Percentiles rank a stretch among this genome's conserved stretches.
Evolutionary conservation across 92 coral and sea anemone species (phyloP).

Genomic region (Phenganax subtilis): DNA sequence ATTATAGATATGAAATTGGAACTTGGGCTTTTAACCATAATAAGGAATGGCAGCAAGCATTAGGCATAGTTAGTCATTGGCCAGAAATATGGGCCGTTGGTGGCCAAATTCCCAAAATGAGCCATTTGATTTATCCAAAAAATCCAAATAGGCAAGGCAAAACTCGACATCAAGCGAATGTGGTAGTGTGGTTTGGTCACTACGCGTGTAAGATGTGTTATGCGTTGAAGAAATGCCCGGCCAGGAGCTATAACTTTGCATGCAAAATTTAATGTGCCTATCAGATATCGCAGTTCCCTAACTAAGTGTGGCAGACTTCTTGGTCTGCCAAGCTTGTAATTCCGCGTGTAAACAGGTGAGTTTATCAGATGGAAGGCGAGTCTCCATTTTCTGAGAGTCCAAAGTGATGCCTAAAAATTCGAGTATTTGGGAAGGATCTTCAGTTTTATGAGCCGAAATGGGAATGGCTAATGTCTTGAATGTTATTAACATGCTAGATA

Average conservation of each 20-base stretch:
- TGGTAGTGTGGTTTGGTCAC: conserved; percentile 54
- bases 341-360: conserved; percentile 32
- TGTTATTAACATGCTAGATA: conserved; percentile 48
- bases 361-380: conserved; percentile 55
- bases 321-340: conserved; percentile 25
- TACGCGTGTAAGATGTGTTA: conserved; percentile 47
- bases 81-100: too few species aligned
- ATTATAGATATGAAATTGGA: too few species aligned
- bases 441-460: conserved; percentile 42
- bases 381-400: conserved; percentile 49
- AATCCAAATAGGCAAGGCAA: background rate
- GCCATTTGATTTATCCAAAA: too few species aligned
- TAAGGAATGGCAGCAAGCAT: too few species aligned
- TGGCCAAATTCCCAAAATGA: too few species aligned
- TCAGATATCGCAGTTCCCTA: conserved; percentile 43
- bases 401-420: conserved; percentile 52
- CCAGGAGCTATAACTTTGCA: conserved; percentile 56
- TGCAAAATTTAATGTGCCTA: conserved; percentile 51
- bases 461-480: conserved; percentile 52
- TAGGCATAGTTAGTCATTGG: too few species aligned
- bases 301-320: conserved; percentile 42
- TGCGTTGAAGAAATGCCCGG: conserved; percentile 52
- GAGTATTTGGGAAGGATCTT: conserved; percentile 45
- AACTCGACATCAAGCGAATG: conserved; percentile 44
- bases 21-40: too few species aligned